Percentiles rank a stretch among this genome's conserved stretches.
Evolutionary conservation across 2,797 vertebrate genomes (phyloP).

Genomic region (Rhodeus uyekii): DNA sequence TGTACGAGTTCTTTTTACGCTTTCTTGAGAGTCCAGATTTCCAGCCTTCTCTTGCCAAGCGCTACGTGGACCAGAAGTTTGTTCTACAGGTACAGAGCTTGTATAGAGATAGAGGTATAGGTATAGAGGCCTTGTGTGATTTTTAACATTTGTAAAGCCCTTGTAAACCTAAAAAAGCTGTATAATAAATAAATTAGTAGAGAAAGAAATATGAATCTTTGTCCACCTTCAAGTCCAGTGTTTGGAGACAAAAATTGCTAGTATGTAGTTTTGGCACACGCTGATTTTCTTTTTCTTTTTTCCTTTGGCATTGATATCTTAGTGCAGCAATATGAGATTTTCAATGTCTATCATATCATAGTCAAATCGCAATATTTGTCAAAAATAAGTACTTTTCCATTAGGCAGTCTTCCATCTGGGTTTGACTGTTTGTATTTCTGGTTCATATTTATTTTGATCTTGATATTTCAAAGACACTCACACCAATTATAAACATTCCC

Average conservation of each 20-base stretch:
- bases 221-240: background rate
- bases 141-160: background rate
- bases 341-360: background rate
- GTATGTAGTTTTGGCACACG: background rate
- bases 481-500: slow-evolving; percentile 1
- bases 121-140: background rate
- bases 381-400: background rate
- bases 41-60: slow-evolving; percentile 92
- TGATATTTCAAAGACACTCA: background rate
- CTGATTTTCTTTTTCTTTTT: background rate
- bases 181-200: too few relatives aligned
- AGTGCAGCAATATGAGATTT: background rate
- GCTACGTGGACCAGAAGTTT: slow-evolving; percentile 94
- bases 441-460: background rate
- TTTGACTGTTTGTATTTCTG: slow-evolving; percentile 4
- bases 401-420: background rate
- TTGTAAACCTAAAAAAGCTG: too few relatives aligned
- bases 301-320: background rate
- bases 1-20: slow-evolving; percentile 93
- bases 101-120: background rate
- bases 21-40: slow-evolving; percentile 94
- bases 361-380: background rate
- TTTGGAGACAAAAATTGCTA: background rate
- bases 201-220: too few relatives aligned
- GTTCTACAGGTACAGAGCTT: slow-evolving; percentile 83